Conservation (phyloP, 2,797 vertebrate species). For the Nyctibius grandis region DNA sequence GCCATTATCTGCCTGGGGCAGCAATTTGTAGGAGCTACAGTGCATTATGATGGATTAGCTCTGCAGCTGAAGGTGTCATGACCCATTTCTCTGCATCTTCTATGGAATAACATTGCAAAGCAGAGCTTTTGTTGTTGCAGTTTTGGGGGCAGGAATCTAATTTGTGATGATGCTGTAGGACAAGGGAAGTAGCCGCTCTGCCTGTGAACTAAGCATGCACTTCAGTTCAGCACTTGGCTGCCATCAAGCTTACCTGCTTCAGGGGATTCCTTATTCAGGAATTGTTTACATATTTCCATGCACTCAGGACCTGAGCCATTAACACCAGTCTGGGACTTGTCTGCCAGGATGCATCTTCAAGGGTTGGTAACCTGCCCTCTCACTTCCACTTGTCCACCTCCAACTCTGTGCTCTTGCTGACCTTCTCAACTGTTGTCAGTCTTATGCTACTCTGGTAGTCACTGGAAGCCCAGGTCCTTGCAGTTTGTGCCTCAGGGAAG, state of each 20-base stretch:
- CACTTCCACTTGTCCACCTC: not conserved
- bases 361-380: not conserved
- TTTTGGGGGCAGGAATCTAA: not conserved
- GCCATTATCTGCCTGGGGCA: not conserved
- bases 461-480: not conserved
- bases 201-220: not conserved
- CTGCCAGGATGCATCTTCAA: not conserved
- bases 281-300: not conserved
- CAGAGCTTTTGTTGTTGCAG: not conserved
- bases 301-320: slow-evolving; percentile 3
- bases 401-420: not conserved
- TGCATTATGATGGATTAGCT: slow-evolving; percentile 19
- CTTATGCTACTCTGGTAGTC: not conserved
- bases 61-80: not conserved
- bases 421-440: not conserved
- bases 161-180: not conserved
- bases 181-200: not conserved
- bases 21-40: not conserved
- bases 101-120: not conserved
- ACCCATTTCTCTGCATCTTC: slow-evolving; percentile 28
- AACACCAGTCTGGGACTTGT: not conserved
- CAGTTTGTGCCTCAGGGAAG: not conserved
- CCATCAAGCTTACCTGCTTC: not conserved
- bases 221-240: not conserved
- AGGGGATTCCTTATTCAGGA: not conserved